Evolutionary conservation across 1,140 invertebrate species (phyloP).

Genomic region (Teleopsis dalmanni): DNA sequence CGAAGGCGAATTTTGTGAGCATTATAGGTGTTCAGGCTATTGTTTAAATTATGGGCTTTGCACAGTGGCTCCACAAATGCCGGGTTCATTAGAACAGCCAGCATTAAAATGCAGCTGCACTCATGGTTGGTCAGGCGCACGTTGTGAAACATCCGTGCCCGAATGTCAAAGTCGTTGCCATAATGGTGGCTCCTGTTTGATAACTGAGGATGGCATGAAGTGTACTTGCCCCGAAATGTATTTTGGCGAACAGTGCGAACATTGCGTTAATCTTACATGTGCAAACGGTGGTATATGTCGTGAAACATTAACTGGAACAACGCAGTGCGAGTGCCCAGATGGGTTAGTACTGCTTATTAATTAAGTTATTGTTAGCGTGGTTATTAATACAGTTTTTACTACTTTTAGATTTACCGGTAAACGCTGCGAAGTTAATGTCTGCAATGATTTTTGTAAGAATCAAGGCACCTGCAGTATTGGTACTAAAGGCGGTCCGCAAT

Average conservation of each 20-base stretch:
- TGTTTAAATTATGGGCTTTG: constrained; percentile 60
- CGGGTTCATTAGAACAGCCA: constrained; percentile 24
- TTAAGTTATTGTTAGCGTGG: not conserved
- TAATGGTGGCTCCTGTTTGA: constrained; percentile 36
- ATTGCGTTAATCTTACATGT: constrained; percentile 39
- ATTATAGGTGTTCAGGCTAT: constrained; percentile 55
- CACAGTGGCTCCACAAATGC: constrained; percentile 39
- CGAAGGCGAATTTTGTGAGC: constrained; percentile 54
- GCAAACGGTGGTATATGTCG: constrained; percentile 40
- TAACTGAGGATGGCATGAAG: constrained; percentile 33
- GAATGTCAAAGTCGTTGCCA: constrained; percentile 46
- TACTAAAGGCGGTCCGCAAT: constrained; percentile 42
- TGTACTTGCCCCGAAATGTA: constrained; percentile 37
- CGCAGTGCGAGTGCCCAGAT: constrained; percentile 51
- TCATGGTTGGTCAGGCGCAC: constrained; percentile 56
- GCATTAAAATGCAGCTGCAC: constrained; percentile 54
- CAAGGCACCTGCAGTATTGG: constrained; percentile 49
- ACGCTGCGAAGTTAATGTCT: constrained; percentile 43
- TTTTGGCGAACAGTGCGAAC: constrained; percentile 38
- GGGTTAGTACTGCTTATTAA: constrained; percentile 15
- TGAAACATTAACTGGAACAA: constrained; percentile 36
- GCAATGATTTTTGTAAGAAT: constrained; percentile 47
- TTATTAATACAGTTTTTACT: not conserved
- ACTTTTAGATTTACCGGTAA: constrained; percentile 22
- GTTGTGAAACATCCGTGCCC: constrained; percentile 54